Evolutionary conservation across 2,797 vertebrate species (phyloP).

Genomic region (Halcyon leucocephala): DNA sequence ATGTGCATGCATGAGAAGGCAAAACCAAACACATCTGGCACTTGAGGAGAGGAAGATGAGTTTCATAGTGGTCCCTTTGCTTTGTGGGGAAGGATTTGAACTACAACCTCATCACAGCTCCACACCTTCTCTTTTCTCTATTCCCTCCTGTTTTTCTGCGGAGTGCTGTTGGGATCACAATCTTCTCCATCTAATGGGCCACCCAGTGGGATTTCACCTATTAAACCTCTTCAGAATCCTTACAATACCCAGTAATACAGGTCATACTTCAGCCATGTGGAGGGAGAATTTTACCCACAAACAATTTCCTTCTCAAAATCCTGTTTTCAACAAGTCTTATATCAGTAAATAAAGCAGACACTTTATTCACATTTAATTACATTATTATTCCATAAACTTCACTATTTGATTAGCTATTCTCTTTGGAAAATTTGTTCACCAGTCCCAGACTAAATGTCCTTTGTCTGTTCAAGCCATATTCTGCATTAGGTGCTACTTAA

Average conservation of each 20-base stretch:
- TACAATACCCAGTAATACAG: neutral
- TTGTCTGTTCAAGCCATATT: neutral
- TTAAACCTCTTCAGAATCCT: neutral
- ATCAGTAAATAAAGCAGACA: constrained; percentile 34
- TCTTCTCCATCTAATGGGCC: neutral
- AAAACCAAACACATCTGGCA: neutral
- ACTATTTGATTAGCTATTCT: constrained; percentile 61
- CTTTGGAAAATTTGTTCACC: constrained; percentile 11
- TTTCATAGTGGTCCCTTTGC: neutral
- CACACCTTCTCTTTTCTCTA: neutral
- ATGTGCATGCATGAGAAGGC: neutral
- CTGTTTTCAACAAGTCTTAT: neutral
- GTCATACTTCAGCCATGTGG: neutral
- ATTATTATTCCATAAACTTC: constrained; percentile 19
- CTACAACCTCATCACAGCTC: neutral
- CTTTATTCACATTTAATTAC: neutral
- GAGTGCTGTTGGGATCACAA: neutral
- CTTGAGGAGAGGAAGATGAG: neutral
- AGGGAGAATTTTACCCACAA: neutral
- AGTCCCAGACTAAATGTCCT: constrained; percentile 6
- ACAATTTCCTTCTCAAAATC: constrained; percentile 15
- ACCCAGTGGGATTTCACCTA: neutral
- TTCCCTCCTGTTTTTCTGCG: neutral
- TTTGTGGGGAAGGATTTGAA: neutral
- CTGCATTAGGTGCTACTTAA: neutral